A percentile compares a stretch with the other conserved stretches of the same genome.
phyloP scores from a whole-genome alignment of 2,797 vertebrate species.

The Sebastes taczanowskii region DNA sequence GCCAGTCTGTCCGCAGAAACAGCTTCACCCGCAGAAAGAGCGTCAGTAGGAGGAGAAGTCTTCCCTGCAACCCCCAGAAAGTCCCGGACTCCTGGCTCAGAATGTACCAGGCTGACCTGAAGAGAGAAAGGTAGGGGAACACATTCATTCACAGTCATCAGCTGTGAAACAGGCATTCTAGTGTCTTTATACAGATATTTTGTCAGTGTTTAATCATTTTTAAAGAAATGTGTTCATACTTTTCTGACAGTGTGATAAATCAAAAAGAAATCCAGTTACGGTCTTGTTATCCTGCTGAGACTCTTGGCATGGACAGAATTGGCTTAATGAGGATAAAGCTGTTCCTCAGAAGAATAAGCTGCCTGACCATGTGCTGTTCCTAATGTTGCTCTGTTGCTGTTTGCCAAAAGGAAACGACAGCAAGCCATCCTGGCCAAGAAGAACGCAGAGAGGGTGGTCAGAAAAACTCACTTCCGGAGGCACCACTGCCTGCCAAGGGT shows the following conservation, averaged over 20 bases:
- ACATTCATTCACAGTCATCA: background rate
- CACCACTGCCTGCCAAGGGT: constrained; percentile 82
- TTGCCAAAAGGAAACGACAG: constrained; percentile 76
- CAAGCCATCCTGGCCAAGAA: constrained; percentile 80
- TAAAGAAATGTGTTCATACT: background rate
- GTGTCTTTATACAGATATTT: background rate
- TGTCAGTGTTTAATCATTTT: background rate
- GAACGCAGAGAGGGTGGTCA: constrained; percentile 71
- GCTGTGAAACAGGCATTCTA: background rate
- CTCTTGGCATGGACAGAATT: constrained; percentile 17
- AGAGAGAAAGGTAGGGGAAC: constrained; percentile 77
- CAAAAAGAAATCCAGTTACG: background rate
- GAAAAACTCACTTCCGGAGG: constrained; percentile 75
- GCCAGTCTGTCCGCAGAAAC: constrained; percentile 70
- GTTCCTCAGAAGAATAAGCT: constrained; percentile 54
- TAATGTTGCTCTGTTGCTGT: constrained; percentile 40
- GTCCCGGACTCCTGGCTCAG: constrained; percentile 81
- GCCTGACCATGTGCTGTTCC: constrained; percentile 38
- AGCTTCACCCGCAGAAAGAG: constrained; percentile 74
- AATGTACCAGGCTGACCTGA: constrained; percentile 80
- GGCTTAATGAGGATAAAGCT: constrained; percentile 54
- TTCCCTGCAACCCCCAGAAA: constrained; percentile 76
- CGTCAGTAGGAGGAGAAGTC: constrained; percentile 69
- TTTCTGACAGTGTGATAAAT: background rate
- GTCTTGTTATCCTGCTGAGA: constrained; percentile 3